Conservation (phyloP, 2,888 invertebrate genomes). For the Sinopyrophorus schimmeli region DNA sequence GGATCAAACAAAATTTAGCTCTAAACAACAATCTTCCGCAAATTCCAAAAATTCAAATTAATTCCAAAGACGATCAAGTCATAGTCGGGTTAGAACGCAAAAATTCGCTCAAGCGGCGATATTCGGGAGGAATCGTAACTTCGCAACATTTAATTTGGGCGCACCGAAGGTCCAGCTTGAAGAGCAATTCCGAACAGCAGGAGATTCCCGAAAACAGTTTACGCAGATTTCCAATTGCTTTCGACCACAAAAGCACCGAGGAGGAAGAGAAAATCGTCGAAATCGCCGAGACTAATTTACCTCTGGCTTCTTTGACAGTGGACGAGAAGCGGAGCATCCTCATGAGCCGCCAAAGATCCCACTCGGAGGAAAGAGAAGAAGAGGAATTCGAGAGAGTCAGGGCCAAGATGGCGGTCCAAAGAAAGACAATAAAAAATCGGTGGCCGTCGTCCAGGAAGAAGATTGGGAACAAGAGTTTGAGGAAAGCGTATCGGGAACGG, state of each 20-base stretch:
- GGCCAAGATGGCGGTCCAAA: constrained; percentile 52
- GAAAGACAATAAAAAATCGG: constrained; percentile 49
- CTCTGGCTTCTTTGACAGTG: constrained; percentile 29
- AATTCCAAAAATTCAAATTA: constrained; percentile 56
- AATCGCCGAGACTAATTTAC: constrained; percentile 17
- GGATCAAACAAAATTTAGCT: constrained; percentile 42
- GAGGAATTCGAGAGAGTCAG: constrained; percentile 47
- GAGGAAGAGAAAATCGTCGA: constrained; percentile 26
- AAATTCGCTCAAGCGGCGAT: constrained; percentile 54
- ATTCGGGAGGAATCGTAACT: constrained; percentile 57
- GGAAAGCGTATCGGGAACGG: constrained; percentile 48
- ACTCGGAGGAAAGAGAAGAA: constrained; percentile 52
- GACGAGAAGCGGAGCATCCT: constrained; percentile 43
- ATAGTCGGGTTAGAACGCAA: constrained; percentile 56
- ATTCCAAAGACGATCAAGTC: constrained; percentile 58
- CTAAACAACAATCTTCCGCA: constrained; percentile 35
- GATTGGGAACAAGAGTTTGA: constrained; percentile 55
- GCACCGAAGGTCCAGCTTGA: constrained; percentile 49
- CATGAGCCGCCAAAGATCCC: constrained; percentile 45
- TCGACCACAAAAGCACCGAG: constrained; percentile 35
- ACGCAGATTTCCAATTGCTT: constrained; percentile 32
- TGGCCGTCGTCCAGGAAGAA: constrained; percentile 47
- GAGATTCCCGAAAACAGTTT: constrained; percentile 44
- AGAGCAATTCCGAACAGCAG: constrained; percentile 42
- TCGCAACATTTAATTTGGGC: constrained; percentile 49